Evolutionary conservation across 2,113 vertebrate species (phyloP).

Genomic region (Scophthalmus maximus): DNA sequence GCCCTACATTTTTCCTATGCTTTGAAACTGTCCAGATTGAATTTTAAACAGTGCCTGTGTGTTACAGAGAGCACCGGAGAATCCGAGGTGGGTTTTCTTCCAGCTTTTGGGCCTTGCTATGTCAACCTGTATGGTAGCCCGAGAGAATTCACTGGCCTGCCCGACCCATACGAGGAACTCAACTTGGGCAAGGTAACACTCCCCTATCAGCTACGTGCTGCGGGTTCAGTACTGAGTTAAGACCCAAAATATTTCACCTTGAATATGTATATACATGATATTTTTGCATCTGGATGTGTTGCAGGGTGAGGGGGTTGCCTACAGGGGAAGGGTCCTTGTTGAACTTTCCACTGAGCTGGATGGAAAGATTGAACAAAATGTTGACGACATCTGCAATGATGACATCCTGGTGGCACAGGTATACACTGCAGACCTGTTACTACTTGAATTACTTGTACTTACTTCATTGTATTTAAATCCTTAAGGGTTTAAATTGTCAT

Average conservation of each 20-base stretch:
- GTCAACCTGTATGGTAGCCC: conserved; percentile 95
- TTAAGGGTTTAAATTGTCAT: no score
- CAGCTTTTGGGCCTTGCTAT: conserved; percentile 96
- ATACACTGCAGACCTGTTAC: conserved; percentile 30
- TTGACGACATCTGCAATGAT: conserved; percentile 90
- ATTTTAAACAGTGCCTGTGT: conserved; percentile 11
- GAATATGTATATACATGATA: background rate
- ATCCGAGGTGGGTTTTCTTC: conserved; percentile 92
- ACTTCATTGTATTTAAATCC: no score
- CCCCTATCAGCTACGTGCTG: background rate
- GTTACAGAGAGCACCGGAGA: conserved; percentile 83
- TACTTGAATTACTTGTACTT: no score
- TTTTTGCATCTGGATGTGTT: conserved; percentile 30
- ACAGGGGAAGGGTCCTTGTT: conserved; percentile 93
- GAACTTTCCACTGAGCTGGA: conserved; percentile 91
- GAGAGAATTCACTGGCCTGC: conserved; percentile 92
- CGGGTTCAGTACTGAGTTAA: background rate
- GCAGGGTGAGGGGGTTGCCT: conserved; percentile 95
- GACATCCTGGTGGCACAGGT: conserved; percentile 95
- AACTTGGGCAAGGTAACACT: conserved; percentile 90
- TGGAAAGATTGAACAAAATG: conserved; percentile 84
- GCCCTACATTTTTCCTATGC: no score
- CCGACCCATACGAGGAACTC: conserved; percentile 93
- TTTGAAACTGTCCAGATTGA: background rate
- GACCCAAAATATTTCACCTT: background rate